phyloP scores from a whole-genome alignment of 2,888 invertebrate genomes.

The Drosophila hamatofila region DNA sequence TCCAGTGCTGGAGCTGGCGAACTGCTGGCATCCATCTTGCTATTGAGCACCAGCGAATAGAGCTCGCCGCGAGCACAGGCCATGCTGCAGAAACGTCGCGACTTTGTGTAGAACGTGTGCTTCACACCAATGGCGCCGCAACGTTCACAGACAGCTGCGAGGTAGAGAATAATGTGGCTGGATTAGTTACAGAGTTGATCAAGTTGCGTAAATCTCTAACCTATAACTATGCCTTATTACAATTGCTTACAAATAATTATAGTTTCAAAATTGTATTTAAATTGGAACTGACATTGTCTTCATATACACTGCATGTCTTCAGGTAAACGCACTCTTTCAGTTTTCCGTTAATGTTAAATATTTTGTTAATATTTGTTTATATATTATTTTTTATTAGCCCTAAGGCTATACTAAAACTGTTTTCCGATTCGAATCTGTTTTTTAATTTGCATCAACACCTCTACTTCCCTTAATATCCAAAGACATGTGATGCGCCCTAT shows the following conservation, averaged over 20 bases:
- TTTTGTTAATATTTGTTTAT: no score
- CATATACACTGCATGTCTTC: no score
- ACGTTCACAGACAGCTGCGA: constrained; percentile 91
- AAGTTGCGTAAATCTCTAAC: background rate
- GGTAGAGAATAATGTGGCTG: background rate
- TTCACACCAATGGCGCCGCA: constrained; percentile 94
- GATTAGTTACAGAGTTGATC: background rate
- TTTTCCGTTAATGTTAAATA: no score
- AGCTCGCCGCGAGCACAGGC: constrained; percentile 89
- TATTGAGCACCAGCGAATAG: constrained; percentile 84
- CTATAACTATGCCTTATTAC: background rate
- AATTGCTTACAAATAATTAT: background rate
- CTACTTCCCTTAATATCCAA: no score
- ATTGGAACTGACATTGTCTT: background rate
- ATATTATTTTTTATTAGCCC: no score
- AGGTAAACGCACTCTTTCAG: no score
- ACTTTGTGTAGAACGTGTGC: constrained; percentile 94
- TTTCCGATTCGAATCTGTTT: no score
- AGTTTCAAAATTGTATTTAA: background rate
- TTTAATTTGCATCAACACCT: no score
- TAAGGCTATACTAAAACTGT: no score
- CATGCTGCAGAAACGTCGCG: constrained; percentile 92
- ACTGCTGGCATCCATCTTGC: constrained; percentile 72
- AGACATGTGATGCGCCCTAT: no score
- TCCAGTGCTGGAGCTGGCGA: constrained; percentile 52